phyloP scores from a whole-genome alignment of 1,140 invertebrate species.

The Amphibalanus amphitrite region DNA sequence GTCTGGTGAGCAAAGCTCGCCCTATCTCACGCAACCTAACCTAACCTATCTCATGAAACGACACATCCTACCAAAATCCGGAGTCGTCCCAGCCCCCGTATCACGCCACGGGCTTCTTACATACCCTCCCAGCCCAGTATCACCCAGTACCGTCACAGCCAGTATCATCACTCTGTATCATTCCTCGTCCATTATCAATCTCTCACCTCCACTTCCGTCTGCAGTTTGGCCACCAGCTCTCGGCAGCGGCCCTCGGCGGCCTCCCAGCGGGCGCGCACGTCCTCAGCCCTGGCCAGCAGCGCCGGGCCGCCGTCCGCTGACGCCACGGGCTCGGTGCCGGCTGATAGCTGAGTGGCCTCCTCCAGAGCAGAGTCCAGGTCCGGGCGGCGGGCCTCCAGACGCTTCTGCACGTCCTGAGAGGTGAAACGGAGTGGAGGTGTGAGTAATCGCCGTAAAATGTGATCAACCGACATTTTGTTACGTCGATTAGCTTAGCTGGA shows the following conservation, averaged over 20 bases:
- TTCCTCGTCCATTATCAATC: too few relatives aligned
- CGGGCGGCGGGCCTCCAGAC: not conserved
- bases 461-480: too few relatives aligned
- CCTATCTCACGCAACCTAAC: too few relatives aligned
- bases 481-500: too few relatives aligned
- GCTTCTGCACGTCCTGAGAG: not conserved
- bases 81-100: too few relatives aligned
- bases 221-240: slow-evolving; percentile 36
- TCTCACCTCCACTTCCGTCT: slow-evolving; percentile 25
- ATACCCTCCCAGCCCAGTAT: too few relatives aligned
- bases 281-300: slow-evolving; percentile 38
- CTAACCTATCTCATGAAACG: too few relatives aligned
- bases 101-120: not conserved
- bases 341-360: not conserved
- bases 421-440: too few relatives aligned
- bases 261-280: slow-evolving; percentile 44
- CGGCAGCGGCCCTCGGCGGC: slow-evolving; percentile 40
- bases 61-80: not conserved
- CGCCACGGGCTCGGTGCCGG: not conserved
- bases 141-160: too few relatives aligned
- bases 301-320: slow-evolving; percentile 36
- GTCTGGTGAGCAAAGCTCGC: too few relatives aligned
- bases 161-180: too few relatives aligned
- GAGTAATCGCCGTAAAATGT: too few relatives aligned
- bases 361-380: not conserved